Base-by-base conservation (phyloP, 2,888 invertebrate genomes). In the Apeira syringaria region DNA sequence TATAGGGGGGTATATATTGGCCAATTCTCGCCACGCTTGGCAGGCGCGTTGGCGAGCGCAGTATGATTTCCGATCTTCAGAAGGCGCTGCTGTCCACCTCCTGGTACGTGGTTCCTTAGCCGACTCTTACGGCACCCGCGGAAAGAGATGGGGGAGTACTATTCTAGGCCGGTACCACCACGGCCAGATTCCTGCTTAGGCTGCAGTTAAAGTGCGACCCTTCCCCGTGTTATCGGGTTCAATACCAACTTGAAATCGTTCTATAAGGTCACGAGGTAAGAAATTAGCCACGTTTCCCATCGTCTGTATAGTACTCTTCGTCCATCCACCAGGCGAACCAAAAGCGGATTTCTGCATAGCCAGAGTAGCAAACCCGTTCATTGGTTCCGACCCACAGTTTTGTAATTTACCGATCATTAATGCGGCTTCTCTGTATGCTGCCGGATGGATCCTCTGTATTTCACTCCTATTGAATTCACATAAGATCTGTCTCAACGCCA, bases 391-490 rank as follows among this genome's bases (percentile, higher is more conserved):
- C n/a, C 68, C 76, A 53, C 92, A 92, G 12, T 78, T 69, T 27
- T 80, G 68, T n/a, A 92, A 56, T 31, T 76, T 77, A 1, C 91
- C 90, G 30, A 92, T 77, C 22, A 74, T 57, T 4, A 69, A 37
- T 0, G 90, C 89, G 5, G 91, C 83, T 56, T 86, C 87, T 56
- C 76, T 90, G 46, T 91, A 92, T 0, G 91, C 89, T 28, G 83
- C 73, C 0, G 92, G 84, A 53, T 90, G 91, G 38, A 92, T 92
- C 35, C 78, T 70, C 17, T 73, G 74, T 30, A 92, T 91, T 47
- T 91, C 89, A 11, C 83, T 83, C 13, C 65, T 68, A 53, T 92
- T 91, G 38, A 91, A 91, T n/a, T 84, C 84, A 55, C 93, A 93
- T 1, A 92, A 54, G 47, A 92, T 91, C 59, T 92, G 91, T 18